Base-by-base conservation (phyloP, 2,113 vertebrate species). In the Salvelinus namaycush region DNA sequence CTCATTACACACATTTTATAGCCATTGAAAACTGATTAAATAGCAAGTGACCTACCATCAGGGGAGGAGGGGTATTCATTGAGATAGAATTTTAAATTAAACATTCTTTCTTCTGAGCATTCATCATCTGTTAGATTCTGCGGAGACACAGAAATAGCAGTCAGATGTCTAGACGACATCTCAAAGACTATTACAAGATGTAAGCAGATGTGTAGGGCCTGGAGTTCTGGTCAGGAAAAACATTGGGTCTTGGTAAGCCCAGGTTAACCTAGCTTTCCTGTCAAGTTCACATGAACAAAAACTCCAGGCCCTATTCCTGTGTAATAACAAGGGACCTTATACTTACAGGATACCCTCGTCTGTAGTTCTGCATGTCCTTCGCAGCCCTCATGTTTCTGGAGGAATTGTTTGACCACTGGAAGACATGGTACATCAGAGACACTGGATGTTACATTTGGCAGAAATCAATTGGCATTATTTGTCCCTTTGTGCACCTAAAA, bases 41-140 rank as follows among this genome's bases (percentile, higher is more conserved):
- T 27, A n/a, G n/a, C 68, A 31, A 57, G 51, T 24, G 2, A 84
- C 91, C 48, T 90, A 98, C 97, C 97, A 0, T 93, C 91, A 24
- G 97, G 97, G 77, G 89, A 67, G 51, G 97, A 98, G 7, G 48
- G n/a, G 31, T 93, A 91, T 81, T 98, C 93, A n/a, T 98, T 98
- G 60, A 93, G 94, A 90, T 99, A 99, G 92, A 98, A 99, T 64
- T 93, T 95, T 67, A 98, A 88, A 84, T 99, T 99, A 54, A 89
- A 93, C 95, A 97, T 97, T 79, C 96, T 89, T n/a, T 96, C 94
- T 66, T 96, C 95, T 11, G 86, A 84, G 18, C 94, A 88, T 49
- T 92, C 93, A 16, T 93, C 93, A 49, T 96, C 95, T 34, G 79
- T 81, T 76, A 97, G 87, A 79, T 90, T 96, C 97, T 99, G 83